Evolutionary conservation across 2,113 vertebrate species (phyloP).

Genomic region (Laticauda laticaudata): DNA sequence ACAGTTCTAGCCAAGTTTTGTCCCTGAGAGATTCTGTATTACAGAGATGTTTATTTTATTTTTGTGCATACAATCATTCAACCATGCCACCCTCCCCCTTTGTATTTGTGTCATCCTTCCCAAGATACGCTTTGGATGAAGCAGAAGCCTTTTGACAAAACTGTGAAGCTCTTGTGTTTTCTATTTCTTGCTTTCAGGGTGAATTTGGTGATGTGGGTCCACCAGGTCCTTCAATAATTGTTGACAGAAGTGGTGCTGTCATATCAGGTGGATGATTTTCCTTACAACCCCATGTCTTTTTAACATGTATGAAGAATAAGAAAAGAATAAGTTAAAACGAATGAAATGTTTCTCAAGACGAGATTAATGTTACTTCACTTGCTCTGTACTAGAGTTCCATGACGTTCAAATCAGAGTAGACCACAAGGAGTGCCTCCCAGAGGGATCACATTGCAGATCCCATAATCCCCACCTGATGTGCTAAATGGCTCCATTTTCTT

Average conservation of each 20-base stretch:
- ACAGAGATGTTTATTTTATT: not conserved
- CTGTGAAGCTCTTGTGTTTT: conserved; percentile 7
- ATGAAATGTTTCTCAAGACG: not conserved
- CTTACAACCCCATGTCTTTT: not conserved
- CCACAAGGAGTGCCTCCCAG: not conserved
- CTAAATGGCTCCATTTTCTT: not conserved
- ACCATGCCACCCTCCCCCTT: not conserved
- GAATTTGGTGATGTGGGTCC: conserved; percentile 79
- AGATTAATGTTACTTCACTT: not conserved
- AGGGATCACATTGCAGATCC: not conserved
- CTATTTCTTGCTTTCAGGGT: conserved; percentile 76
- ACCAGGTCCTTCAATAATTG: conserved; percentile 73
- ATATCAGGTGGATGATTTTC: conserved; percentile 70
- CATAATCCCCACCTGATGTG: not conserved
- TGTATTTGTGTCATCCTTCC: not conserved
- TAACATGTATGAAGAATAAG: not conserved
- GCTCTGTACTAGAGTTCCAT: not conserved
- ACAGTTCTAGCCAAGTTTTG: not conserved
- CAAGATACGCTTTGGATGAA: not conserved
- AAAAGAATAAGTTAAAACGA: not conserved
- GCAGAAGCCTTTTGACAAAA: no score
- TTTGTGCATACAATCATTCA: not conserved
- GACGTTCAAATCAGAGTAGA: not conserved
- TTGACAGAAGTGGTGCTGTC: conserved; percentile 51
- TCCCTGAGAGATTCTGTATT: not conserved